Conservation (phyloP, 2,888 invertebrate genomes). For the Sialis fuliginosa region DNA sequence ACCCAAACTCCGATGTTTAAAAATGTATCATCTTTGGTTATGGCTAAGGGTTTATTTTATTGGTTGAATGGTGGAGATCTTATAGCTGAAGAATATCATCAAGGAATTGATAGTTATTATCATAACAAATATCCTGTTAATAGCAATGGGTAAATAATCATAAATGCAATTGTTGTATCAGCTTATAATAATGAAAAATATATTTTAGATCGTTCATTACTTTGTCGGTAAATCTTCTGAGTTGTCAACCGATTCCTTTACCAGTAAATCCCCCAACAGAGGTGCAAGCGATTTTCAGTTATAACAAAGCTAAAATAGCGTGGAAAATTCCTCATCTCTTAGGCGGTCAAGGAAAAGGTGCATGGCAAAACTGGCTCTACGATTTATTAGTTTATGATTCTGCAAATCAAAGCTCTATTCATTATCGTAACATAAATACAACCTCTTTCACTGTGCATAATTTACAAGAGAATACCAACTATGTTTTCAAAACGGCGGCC, state of each 20-base stretch:
- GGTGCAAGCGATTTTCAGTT: slow-evolving; percentile 67
- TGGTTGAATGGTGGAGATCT: slow-evolving; percentile 72
- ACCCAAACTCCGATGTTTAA: slow-evolving; percentile 58
- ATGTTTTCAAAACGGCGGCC: slow-evolving; percentile 62
- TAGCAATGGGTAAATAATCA: slow-evolving; percentile 20
- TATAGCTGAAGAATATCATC: slow-evolving; percentile 61
- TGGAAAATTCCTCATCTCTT: slow-evolving; percentile 69
- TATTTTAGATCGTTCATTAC: slow-evolving; percentile 23
- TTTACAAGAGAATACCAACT: slow-evolving; percentile 56
- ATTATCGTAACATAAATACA: slow-evolving; percentile 32
- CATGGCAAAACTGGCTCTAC: slow-evolving; percentile 62
- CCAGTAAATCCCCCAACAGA: slow-evolving; percentile 62
- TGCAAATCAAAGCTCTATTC: slow-evolving; percentile 22
- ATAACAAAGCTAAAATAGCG: slow-evolving; percentile 53
- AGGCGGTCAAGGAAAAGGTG: slow-evolving; percentile 51
- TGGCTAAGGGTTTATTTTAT: slow-evolving; percentile 61
- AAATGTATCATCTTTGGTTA: slow-evolving; percentile 56
- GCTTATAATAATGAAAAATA: no score
- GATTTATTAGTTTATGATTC: slow-evolving; percentile 49
- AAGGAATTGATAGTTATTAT: slow-evolving; percentile 48
- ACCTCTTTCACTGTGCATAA: slow-evolving; percentile 46
- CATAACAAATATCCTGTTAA: slow-evolving; percentile 54
- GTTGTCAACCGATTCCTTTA: slow-evolving; percentile 61
- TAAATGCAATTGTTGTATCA: slow-evolving; percentile 12
- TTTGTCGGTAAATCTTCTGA: slow-evolving; percentile 39